These are phyloP conservation scores for Leucopsar rothschildi DNA, from an alignment of 2,113 vertebrate genomes.

Conservation along the genomic window DNA sequence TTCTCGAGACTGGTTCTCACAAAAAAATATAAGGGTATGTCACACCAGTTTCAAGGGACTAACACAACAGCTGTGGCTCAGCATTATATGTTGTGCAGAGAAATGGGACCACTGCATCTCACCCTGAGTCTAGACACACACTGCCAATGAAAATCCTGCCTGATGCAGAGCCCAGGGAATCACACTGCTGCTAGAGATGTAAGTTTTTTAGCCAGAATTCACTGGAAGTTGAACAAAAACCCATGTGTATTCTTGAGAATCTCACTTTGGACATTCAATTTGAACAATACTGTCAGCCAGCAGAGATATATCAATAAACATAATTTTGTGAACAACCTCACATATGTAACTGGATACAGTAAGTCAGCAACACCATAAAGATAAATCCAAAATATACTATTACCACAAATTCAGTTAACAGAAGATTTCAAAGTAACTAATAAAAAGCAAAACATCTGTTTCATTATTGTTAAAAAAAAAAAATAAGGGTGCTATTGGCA, in stretches of 20 bases:
- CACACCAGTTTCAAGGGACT: neutral
- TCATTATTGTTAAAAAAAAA: neutral
- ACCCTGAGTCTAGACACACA: rapidly evolving
- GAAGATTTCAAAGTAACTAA: neutral
- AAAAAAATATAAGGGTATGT: neutral
- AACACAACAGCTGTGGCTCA: neutral
- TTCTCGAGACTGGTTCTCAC: neutral
- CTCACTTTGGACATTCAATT: neutral
- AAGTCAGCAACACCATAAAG: neutral
- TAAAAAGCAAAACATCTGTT: neutral
- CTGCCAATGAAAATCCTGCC: neutral
- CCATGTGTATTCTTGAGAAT: neutral
- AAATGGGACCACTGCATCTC: neutral
- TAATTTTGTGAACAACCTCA: slow-evolving; percentile 14
- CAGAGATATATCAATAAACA: slow-evolving; percentile 12
- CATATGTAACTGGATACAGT: neutral
- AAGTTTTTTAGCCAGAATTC: neutral
- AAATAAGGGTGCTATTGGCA: rapidly evolving
- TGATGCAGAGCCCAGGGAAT: neutral
- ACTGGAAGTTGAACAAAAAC: neutral
- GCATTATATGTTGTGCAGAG: neutral
- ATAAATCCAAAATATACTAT: neutral
- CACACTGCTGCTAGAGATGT: neutral
- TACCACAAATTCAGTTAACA: neutral
- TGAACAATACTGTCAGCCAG: neutral